Percentiles rank a stretch among this genome's conserved stretches.
These are phyloP conservation scores for Meiosimyza decipiens DNA, from an alignment of 2,888 invertebrate genomes.

Conservation along the genomic window DNA sequence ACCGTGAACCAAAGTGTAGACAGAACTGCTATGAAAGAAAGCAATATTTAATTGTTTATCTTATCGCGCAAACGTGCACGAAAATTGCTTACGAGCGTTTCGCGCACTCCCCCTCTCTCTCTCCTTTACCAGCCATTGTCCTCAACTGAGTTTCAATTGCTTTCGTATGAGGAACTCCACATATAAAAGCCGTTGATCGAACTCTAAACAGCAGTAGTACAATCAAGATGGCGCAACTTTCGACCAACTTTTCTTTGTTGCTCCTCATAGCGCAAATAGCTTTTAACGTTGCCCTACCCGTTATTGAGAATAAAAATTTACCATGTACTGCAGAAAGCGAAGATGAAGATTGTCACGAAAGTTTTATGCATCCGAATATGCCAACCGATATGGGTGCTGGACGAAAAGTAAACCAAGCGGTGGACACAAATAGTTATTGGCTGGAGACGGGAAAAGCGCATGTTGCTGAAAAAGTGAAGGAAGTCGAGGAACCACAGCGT, in stretches of 20 bases:
- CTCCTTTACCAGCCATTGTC: too few relatives aligned
- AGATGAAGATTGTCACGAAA: slow-evolving; percentile 40
- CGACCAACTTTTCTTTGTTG: background rate
- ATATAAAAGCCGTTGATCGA: slow-evolving; percentile 33
- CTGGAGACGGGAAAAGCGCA: slow-evolving; percentile 36
- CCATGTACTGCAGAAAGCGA: background rate
- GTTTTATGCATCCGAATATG: slow-evolving; percentile 44
- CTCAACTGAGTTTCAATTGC: too few relatives aligned
- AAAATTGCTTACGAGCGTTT: too few relatives aligned
- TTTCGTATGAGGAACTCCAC: too few relatives aligned
- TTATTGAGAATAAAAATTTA: background rate
- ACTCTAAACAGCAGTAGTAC: slow-evolving; percentile 9
- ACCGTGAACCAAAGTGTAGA: too few relatives aligned
- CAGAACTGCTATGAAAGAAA: too few relatives aligned
- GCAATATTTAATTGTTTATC: too few relatives aligned
- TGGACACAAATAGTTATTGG: slow-evolving; percentile 44
- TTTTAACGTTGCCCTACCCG: background rate
- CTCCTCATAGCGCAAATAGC: background rate
- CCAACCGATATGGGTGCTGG: background rate
- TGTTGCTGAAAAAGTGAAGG: slow-evolving; percentile 34
- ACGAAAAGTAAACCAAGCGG: slow-evolving; percentile 3
- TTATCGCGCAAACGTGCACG: too few relatives aligned
- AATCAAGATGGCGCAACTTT: background rate
- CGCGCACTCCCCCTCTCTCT: too few relatives aligned
- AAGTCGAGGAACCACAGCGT: slow-evolving; percentile 31